A percentile compares a stretch with the other conserved stretches of the same genome.
phyloP scores from a whole-genome alignment of 2,113 vertebrate genomes.

The Gnathonemus echidnorhynchus region DNA sequence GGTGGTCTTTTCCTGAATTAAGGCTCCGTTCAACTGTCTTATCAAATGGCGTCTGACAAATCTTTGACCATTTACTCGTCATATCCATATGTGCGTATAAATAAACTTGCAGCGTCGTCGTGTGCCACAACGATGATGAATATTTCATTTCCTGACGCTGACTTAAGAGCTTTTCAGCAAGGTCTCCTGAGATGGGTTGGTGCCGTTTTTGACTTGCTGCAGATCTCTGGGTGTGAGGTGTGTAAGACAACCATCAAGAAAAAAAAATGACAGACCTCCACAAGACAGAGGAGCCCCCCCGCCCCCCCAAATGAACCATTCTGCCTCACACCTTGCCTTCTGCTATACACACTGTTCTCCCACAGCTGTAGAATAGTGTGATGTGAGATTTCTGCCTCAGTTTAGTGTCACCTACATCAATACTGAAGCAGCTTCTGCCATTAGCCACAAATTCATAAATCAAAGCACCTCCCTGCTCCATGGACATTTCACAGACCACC shows the following conservation, averaged over 20 bases:
- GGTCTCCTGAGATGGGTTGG: slow-evolving; percentile 30
- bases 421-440: slow-evolving; percentile 18
- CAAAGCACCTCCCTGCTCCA: background rate
- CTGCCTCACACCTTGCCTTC: background rate
- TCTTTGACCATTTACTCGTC: slow-evolving; percentile 39
- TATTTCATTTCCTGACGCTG: slow-evolving; percentile 48
- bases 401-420: background rate
- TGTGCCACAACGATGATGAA: slow-evolving; percentile 43
- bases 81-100: slow-evolving; percentile 50
- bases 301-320: background rate
- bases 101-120: slow-evolving; percentile 42
- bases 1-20: slow-evolving; percentile 11
- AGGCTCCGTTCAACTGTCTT: background rate
- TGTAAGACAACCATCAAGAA: background rate
- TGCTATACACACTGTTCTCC: background rate
- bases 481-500: background rate
- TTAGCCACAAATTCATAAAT: background rate
- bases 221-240: background rate
- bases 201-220: slow-evolving; percentile 20
- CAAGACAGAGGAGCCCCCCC: background rate
- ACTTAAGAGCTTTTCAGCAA: slow-evolving; percentile 40
- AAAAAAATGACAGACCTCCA: background rate
- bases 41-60: background rate
- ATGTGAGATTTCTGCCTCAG: background rate
- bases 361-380: background rate